phyloP scores from a whole-genome alignment of 2,113 vertebrate genomes.

The Coreoperca whiteheadi region DNA sequence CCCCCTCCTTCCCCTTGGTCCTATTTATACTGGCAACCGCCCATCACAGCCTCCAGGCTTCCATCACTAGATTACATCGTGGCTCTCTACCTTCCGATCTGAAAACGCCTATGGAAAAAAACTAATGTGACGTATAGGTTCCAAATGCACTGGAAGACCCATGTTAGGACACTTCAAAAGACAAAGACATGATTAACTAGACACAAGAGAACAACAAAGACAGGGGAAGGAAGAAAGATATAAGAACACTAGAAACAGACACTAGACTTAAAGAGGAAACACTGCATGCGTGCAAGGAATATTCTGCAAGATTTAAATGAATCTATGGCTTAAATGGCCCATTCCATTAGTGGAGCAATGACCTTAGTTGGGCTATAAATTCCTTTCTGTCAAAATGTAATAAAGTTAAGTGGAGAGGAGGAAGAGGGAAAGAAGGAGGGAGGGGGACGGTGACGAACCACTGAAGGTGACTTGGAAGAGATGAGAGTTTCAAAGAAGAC shows the following conservation, averaged over 20 bases:
- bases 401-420: conserved; percentile 86
- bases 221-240: background rate
- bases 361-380: conserved; percentile 88
- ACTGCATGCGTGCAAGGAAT: conserved; percentile 81
- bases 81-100: conserved; percentile 71
- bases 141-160: conserved; percentile 78
- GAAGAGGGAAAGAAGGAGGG: conserved; percentile 55
- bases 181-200: conserved; percentile 81
- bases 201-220: conserved; percentile 18
- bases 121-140: background rate
- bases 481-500: conserved; percentile 59
- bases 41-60: conserved; percentile 81
- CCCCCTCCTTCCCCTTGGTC: conserved; percentile 80
- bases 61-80: conserved; percentile 88
- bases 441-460: conserved; percentile 61
- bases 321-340: conserved; percentile 87
- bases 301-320: conserved; percentile 86
- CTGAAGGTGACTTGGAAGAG: conserved; percentile 80
- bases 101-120: conserved; percentile 19
- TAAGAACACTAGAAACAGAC: conserved; percentile 45
- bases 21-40: conserved; percentile 84
- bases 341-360: conserved; percentile 90
- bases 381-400: conserved; percentile 87
- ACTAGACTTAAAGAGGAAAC: conserved; percentile 75
- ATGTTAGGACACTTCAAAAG: conserved; percentile 80